Evolutionary conservation across 23 tunicate species (phyloP).

Genomic region (Aplidium turbinatum): DNA sequence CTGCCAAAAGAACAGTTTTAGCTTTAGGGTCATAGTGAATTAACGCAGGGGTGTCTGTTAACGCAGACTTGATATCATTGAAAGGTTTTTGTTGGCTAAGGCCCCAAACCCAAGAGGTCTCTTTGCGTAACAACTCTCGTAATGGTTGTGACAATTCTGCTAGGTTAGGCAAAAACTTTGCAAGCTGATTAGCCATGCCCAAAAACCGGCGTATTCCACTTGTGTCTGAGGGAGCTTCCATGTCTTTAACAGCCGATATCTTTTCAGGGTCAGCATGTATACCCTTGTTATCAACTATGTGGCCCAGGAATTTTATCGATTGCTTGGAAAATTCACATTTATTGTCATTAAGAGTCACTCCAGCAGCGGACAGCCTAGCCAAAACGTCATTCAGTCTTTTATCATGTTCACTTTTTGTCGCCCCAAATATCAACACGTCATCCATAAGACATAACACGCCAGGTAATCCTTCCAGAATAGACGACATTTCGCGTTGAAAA

Average conservation of each 20-base stretch:
- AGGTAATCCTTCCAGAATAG: not conserved
- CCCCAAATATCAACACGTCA: constrained; percentile 7
- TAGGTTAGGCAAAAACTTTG: constrained; percentile 20
- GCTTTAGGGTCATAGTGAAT: not conserved
- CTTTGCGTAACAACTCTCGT: constrained; percentile 1
- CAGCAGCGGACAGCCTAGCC: not conserved
- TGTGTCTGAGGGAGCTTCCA: constrained; percentile 9
- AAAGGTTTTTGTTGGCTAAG: not conserved
- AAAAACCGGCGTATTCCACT: constrained; percentile 4
- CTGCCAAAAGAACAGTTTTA: constrained; percentile 29
- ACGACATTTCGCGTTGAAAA: constrained; percentile 31
- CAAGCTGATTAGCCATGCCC: constrained; percentile 11
- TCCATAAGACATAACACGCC: constrained; percentile 13
- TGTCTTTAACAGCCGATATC: not conserved
- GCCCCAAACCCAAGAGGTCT: not conserved
- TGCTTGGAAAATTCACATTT: constrained; percentile 20
- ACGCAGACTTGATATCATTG: not conserved
- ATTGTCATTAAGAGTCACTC: constrained; percentile 8
- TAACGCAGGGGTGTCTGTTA: not conserved
- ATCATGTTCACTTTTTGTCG: constrained; percentile 3
- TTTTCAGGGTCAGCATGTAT: constrained; percentile 16
- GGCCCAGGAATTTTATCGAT: not conserved
- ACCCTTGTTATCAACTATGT: not conserved
- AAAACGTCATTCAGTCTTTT: constrained; percentile 5
- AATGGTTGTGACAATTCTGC: constrained; percentile 6